Evolutionary conservation across 2,888 invertebrate species (phyloP).

Genomic region (Mechanitis mazaeus): DNA sequence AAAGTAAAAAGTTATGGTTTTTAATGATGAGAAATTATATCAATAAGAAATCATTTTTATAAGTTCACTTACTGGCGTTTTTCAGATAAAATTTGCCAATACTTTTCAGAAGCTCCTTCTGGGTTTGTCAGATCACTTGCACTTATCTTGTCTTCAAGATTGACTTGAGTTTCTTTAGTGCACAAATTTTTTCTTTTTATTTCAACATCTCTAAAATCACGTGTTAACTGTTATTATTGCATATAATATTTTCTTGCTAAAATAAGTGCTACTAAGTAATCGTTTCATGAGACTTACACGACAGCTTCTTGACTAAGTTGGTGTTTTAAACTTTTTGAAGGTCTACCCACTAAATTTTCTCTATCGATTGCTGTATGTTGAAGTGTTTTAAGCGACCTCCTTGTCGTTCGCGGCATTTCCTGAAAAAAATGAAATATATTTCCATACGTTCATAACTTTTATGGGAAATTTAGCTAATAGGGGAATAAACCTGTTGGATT

Average conservation of each 20-base stretch:
- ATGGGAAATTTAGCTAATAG: background rate
- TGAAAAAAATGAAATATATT: conserved; percentile 9
- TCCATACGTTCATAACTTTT: background rate
- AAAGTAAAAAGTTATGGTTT: conserved; percentile 5
- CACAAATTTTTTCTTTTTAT: conserved; percentile 68
- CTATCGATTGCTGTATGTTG: conserved; percentile 84
- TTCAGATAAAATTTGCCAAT: conserved; percentile 86
- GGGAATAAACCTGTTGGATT: conserved; percentile 4
- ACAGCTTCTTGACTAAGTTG: conserved; percentile 69
- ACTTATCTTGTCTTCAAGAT: conserved; percentile 74
- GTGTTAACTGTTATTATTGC: background rate
- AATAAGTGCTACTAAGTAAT: too few species aligned
- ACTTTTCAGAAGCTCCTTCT: conserved; percentile 82
- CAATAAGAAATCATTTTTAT: background rate
- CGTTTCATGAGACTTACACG: conserved; percentile 50
- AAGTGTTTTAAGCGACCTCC: conserved; percentile 84
- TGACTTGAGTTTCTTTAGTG: conserved; percentile 80
- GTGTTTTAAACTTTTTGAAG: conserved; percentile 68
- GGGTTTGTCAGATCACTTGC: conserved; percentile 83
- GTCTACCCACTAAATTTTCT: conserved; percentile 85
- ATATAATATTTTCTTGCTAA: too few species aligned
- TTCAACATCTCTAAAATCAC: conserved; percentile 55
- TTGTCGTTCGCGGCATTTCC: conserved; percentile 70
- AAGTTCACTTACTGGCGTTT: conserved; percentile 75
- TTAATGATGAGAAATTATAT: background rate